phyloP scores from a whole-genome alignment of 2,113 vertebrate species.

The Aleadryas rufinucha region DNA sequence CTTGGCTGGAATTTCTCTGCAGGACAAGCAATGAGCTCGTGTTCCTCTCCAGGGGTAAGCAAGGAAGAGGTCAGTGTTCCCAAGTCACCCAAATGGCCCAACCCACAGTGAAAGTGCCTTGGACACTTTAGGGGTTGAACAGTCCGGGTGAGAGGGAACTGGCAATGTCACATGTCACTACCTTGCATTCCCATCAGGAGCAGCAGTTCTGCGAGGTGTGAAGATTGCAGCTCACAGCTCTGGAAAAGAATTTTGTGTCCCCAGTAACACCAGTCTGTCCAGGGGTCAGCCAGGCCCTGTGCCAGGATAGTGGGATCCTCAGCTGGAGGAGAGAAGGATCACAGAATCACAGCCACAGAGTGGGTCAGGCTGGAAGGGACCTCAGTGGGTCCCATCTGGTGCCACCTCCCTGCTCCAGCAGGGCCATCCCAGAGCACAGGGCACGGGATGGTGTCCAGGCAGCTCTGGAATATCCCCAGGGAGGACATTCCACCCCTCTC shows the following conservation, averaged over 20 bases:
- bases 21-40: neutral
- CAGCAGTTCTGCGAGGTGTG: neutral
- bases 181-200: neutral
- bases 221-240: neutral
- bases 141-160: neutral
- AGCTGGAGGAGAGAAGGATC: neutral
- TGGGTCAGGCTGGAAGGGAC: neutral
- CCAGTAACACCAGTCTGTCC: too few relatives aligned
- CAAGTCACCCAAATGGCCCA: neutral
- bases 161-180: neutral
- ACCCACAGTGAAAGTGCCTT: neutral
- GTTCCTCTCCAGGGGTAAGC: neutral
- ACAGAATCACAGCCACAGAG: neutral
- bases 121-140: neutral
- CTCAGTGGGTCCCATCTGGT: neutral
- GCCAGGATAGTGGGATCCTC: neutral
- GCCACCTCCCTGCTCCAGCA: neutral
- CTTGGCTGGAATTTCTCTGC: neutral
- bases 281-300: neutral
- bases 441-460: neutral
- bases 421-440: neutral
- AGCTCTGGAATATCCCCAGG: neutral
- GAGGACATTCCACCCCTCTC: neutral
- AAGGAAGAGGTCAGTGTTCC: neutral
- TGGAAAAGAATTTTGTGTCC: neutral